Base-by-base conservation (phyloP, 2,888 invertebrate genomes). In the Linyphia triangularis region DNA sequence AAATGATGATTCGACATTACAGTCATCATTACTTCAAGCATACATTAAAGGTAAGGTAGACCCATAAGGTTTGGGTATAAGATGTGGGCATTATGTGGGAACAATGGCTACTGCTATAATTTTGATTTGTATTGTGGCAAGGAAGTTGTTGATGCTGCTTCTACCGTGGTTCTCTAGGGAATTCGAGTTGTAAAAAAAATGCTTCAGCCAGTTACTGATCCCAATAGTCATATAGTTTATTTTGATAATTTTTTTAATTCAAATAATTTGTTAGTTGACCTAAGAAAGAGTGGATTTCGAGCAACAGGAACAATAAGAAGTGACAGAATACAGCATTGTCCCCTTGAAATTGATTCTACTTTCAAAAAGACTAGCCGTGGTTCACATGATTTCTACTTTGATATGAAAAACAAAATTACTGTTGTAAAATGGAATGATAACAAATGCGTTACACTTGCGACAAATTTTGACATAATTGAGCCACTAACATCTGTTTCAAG, bases 161-260 rank as follows among this genome's bases (percentile, higher is more conserved):
- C 67, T 67, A 67, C 67, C 30, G 28, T 67, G 30, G 67, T 67
- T 67, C 28, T 67, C 67, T 67, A 30, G 30, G 28, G 67, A 67
- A 67, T 33, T 67, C 67, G 26, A 63, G 22, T 63, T 63, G 24
- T n/a, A n/a, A n/a, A n/a, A n/a, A n/a, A n/a, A n/a, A n/a, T n/a
- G n/a, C n/a, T n/a, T n/a, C n/a, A n/a, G n/a, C n/a, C n/a, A n/a
- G n/a, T n/a, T n/a, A n/a, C n/a, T n/a, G n/a, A n/a, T n/a, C n/a
- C n/a, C n/a, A n/a, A n/a, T n/a, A n/a, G n/a, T n/a, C n/a, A n/a
- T n/a, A n/a, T n/a, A n/a, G n/a, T n/a, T n/a, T n/a, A n/a, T n/a
- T n/a, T n/a, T n/a, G n/a, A n/a, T n/a, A n/a, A n/a, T n/a, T n/a
- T n/a, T n/a, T n/a, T n/a, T n/a, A n/a, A n/a, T n/a, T n/a, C n/a